These are phyloP conservation scores for Eristalinus aeneus DNA, from an alignment of 2,888 invertebrate genomes.

Conservation along the genomic window DNA sequence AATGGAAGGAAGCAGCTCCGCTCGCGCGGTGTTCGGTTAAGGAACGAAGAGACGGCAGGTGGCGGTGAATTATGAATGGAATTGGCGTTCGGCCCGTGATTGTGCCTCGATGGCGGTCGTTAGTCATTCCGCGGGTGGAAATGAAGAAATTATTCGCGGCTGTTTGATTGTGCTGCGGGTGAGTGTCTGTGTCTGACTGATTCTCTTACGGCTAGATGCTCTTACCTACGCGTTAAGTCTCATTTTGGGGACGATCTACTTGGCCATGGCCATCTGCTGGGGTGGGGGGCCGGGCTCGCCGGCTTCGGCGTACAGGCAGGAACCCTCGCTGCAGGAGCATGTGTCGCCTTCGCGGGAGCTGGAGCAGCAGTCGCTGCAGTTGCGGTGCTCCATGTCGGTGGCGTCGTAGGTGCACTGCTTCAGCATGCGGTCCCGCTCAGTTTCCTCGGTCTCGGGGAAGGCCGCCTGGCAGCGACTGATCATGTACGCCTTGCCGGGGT, in stretches of 20 bases:
- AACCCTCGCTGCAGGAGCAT: conserved; percentile 85
- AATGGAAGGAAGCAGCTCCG: conserved; percentile 34
- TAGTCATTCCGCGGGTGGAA: conserved; percentile 58
- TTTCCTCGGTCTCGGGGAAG: conserved; percentile 76
- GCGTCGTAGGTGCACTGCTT: conserved; percentile 74
- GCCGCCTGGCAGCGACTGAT: conserved; percentile 61
- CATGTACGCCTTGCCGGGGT: conserved; percentile 59
- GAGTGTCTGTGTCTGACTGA: conserved; percentile 21
- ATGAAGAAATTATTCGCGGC: conserved; percentile 60
- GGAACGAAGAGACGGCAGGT: conserved; percentile 43
- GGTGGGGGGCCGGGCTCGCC: conserved; percentile 78
- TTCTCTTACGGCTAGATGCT: conserved; percentile 54
- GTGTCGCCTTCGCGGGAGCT: conserved; percentile 83
- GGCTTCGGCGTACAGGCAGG: conserved; percentile 84
- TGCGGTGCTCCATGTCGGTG: conserved; percentile 73
- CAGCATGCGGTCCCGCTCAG: conserved; percentile 77
- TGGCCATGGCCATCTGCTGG: conserved; percentile 55
- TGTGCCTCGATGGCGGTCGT: conserved; percentile 48
- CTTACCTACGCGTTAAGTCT: conserved; percentile 68
- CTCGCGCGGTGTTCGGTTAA: conserved; percentile 36
- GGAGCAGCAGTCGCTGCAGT: conserved; percentile 81
- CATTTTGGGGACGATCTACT: conserved; percentile 52
- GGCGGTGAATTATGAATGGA: conserved; percentile 61
- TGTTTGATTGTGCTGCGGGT: conserved; percentile 9
- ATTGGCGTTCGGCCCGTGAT: conserved; percentile 27